Evolutionary conservation across 35 echinoderm and acorn worm genomes (phyloP).

Genomic region (Hemicentrotus pulcherrimus): DNA sequence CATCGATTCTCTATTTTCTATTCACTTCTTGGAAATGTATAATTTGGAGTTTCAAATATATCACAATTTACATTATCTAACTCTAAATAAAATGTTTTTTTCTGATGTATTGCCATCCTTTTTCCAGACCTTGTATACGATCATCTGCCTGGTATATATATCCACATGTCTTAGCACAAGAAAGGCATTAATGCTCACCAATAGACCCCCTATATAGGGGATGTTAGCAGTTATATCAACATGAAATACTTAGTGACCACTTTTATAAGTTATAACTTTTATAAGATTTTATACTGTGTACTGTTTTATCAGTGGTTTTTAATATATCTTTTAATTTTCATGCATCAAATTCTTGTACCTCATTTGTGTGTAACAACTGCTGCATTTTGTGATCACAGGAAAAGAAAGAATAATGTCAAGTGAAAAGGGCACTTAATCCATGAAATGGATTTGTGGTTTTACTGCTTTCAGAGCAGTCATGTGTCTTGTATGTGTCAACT

Average conservation of each 20-base stretch:
- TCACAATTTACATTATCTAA: not conserved
- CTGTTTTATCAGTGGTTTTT: not conserved
- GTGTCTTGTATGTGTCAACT: no score
- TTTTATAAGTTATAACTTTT: constrained; percentile 15
- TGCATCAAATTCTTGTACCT: constrained; percentile 18
- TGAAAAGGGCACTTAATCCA: not conserved
- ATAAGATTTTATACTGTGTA: not conserved
- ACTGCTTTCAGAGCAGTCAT: no score
- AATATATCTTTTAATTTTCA: constrained; percentile 3
- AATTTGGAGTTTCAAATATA: not conserved
- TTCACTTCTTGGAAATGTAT: not conserved
- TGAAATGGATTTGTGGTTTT: not conserved
- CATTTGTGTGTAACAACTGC: not conserved
- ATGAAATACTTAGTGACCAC: not conserved
- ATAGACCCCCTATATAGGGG: not conserved
- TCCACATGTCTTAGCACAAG: not conserved
- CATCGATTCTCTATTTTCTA: not conserved
- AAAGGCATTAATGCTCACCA: not conserved
- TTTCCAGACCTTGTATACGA: no score
- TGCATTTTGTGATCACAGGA: not conserved
- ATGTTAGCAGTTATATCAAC: not conserved
- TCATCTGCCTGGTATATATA: not conserved
- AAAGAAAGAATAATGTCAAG: not conserved
- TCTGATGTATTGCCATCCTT: no score
- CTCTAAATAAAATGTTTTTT: not conserved